Evolutionary conservation across 2,888 invertebrate genomes (phyloP).

Genomic region (Papilio gigon): DNA sequence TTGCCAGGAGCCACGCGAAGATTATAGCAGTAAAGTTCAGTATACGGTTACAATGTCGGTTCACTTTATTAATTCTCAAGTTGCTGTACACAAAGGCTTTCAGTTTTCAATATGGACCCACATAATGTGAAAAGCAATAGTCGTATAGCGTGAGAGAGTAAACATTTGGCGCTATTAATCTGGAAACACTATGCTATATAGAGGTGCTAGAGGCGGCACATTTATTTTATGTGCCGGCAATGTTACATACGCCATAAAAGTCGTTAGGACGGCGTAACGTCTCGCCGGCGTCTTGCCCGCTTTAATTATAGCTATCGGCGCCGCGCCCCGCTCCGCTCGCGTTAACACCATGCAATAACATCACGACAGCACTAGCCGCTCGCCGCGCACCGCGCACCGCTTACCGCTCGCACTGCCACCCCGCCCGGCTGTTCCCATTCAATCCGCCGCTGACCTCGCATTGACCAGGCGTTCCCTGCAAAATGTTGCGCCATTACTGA

Average conservation of each 20-base stretch:
- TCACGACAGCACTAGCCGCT: conserved; percentile 67
- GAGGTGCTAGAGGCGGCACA: conserved; percentile 77
- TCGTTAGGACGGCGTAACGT: conserved; percentile 81
- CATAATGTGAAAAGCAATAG: conserved; percentile 64
- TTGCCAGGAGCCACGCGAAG: background rate
- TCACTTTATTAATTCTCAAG: background rate
- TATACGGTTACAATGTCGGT: conserved; percentile 5
- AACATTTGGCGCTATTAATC: conserved; percentile 80
- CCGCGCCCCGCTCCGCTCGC: conserved; percentile 54
- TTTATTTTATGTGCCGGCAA: conserved; percentile 82
- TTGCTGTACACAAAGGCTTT: conserved; percentile 41
- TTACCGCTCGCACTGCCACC: conserved; percentile 49
- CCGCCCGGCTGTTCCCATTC: conserved; percentile 22
- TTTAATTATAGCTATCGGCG: conserved; percentile 79
- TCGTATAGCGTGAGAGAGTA: conserved; percentile 71
- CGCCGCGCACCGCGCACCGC: conserved; percentile 57
- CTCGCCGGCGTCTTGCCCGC: conserved; percentile 80
- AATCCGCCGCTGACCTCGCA: conserved; percentile 25
- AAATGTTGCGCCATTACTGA: conserved; percentile 26
- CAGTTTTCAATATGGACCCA: conserved; percentile 64
- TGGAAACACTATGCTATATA: conserved; percentile 73
- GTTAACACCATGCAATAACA: conserved; percentile 76
- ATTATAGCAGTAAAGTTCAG: background rate
- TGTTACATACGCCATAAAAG: conserved; percentile 83
- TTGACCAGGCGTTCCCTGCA: conserved; percentile 24